These are phyloP conservation scores for Hypselothyrea guttata DNA, from an alignment of 2,888 invertebrate species.

Conservation along the genomic window DNA sequence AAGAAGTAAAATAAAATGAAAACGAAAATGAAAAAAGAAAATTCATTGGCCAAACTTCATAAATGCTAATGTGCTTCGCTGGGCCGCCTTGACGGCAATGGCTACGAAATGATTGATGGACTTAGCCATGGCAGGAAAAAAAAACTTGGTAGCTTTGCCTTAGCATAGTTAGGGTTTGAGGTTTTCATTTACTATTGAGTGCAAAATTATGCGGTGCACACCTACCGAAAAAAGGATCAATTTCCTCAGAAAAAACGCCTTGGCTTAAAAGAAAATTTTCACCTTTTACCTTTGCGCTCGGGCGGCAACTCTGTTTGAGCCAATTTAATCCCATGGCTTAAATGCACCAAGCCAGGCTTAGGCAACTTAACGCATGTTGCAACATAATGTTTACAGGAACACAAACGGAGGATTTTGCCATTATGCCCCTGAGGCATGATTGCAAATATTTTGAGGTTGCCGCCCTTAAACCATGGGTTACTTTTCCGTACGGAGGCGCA, in stretches of 20 bases:
- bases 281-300: constrained; percentile 37
- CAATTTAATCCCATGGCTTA: constrained; percentile 68
- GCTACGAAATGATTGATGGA: constrained; percentile 71
- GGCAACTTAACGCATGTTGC: constrained; percentile 59
- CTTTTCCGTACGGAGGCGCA: constrained; percentile 18
- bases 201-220: constrained; percentile 65
- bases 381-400: constrained; percentile 51
- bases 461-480: constrained; percentile 33
- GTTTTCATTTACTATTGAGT: constrained; percentile 59
- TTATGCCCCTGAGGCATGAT: constrained; percentile 25
- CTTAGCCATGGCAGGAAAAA: constrained; percentile 31
- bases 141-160: constrained; percentile 28
- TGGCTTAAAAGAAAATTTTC: constrained; percentile 24
- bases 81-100: constrained; percentile 43
- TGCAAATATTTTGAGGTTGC: constrained; percentile 60
- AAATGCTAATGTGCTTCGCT: constrained; percentile 67
- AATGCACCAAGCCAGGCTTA: constrained; percentile 51
- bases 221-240: constrained; percentile 54
- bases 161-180: constrained; percentile 31
- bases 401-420: constrained; percentile 39
- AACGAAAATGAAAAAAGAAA: constrained; percentile 19
- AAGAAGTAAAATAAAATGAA: neutral
- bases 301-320: constrained; percentile 41
- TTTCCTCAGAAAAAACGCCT: constrained; percentile 22
- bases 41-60: constrained; percentile 60